Evolutionary conservation across 2,797 vertebrate species (phyloP).

Genomic region (Eulemur albifrons): DNA sequence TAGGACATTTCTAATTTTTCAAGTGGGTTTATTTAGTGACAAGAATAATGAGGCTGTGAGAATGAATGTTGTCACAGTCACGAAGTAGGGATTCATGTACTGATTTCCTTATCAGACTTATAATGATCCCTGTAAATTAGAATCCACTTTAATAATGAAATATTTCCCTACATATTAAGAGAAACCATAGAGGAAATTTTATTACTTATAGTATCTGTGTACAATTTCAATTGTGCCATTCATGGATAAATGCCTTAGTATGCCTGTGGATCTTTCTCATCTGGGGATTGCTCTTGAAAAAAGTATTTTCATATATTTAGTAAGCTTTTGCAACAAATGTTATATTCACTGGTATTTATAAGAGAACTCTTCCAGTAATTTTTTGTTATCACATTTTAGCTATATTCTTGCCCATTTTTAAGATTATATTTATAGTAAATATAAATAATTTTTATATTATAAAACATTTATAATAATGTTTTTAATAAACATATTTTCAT

Average conservation of each 20-base stretch:
- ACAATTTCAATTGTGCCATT: neutral
- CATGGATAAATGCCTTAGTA: neutral
- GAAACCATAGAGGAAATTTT: neutral
- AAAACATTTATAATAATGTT: no score
- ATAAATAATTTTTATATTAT: neutral
- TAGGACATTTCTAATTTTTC: neutral
- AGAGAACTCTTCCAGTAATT: neutral
- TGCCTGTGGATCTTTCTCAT: neutral
- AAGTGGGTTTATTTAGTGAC: neutral
- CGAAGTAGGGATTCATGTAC: neutral
- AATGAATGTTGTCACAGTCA: neutral
- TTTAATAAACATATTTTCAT: neutral
- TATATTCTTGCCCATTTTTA: neutral
- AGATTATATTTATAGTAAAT: neutral
- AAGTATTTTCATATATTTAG: neutral
- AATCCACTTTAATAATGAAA: neutral
- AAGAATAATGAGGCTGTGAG: neutral
- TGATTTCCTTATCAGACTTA: neutral
- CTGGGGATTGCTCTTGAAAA: neutral
- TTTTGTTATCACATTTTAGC: neutral
- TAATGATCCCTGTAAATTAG: neutral
- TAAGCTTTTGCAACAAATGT: neutral
- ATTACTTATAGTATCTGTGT: neutral
- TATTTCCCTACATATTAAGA: neutral
- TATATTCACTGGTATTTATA: neutral